Evolutionary conservation across 2,888 invertebrate genomes (phyloP).

Genomic region (Malacosoma neustria): DNA sequence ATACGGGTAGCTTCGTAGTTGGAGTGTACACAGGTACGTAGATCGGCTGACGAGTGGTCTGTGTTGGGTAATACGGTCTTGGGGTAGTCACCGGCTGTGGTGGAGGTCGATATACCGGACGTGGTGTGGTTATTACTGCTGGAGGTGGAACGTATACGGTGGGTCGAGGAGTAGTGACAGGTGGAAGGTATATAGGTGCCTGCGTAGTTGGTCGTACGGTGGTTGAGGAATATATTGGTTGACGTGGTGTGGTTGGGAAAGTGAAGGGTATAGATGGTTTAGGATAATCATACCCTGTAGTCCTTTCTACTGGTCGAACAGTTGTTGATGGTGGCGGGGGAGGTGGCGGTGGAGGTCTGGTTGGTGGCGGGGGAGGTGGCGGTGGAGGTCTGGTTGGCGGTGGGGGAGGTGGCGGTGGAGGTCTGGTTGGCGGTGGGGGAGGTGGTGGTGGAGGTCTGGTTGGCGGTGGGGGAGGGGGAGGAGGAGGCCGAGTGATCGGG

Average conservation of each 20-base stretch:
- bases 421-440: slow-evolving; percentile 18
- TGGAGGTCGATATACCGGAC: slow-evolving; percentile 15
- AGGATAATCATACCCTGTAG: slow-evolving; percentile 41
- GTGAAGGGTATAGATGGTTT: slow-evolving; percentile 35
- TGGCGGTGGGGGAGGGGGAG: too few species aligned
- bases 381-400: slow-evolving; percentile 13
- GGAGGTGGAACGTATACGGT: slow-evolving; percentile 19
- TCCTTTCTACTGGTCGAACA: slow-evolving; percentile 19
- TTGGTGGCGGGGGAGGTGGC: slow-evolving; percentile 12
- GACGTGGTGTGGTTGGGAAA: slow-evolving; percentile 22
- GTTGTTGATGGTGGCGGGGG: slow-evolving; percentile 17
- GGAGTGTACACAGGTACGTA: slow-evolving; percentile 4
- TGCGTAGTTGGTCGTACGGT: slow-evolving; percentile 9
- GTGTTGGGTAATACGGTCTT: slow-evolving; percentile 1
- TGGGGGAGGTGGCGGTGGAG: slow-evolving; percentile 14
- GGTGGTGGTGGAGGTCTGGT: slow-evolving; percentile 15
- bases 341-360: slow-evolving; percentile 10
- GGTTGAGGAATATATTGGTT: slow-evolving; percentile 11
- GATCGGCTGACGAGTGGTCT: slow-evolving; percentile 1
- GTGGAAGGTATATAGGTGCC: slow-evolving; percentile 15
- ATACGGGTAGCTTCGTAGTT: slow-evolving; percentile 14
- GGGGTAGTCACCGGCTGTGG: slow-evolving; percentile 4
- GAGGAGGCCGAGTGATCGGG: slow-evolving; percentile 11
- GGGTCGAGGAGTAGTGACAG: slow-evolving; percentile 15
- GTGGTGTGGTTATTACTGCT: slow-evolving; percentile 13